Percentiles rank a stretch among this genome's conserved stretches.
phyloP scores from a whole-genome alignment of 2,888 invertebrate genomes.

The Cremastinae sp. region DNA sequence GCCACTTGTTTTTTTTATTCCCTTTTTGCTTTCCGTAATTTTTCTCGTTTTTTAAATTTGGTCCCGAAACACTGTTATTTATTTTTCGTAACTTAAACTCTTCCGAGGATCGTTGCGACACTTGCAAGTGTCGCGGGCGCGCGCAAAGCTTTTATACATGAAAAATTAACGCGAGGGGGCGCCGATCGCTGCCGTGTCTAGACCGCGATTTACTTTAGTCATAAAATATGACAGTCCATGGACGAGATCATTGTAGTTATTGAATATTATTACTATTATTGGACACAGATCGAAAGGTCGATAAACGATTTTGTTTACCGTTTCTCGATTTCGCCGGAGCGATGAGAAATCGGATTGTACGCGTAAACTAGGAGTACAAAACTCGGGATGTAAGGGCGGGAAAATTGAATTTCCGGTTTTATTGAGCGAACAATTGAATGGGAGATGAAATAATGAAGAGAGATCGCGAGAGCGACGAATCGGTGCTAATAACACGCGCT shows the following conservation, averaged over 20 bases:
- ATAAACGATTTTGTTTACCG: constrained; percentile 16
- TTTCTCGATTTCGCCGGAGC: background rate
- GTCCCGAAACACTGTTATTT: too few relatives aligned
- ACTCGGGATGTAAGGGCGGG: constrained; percentile 50
- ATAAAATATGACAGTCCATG: background rate
- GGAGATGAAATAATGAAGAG: constrained; percentile 28
- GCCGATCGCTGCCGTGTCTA: constrained; percentile 32
- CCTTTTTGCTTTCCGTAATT: constrained; percentile 12
- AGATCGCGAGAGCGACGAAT: constrained; percentile 18
- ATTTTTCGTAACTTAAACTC: too few relatives aligned
- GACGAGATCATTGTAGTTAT: too few relatives aligned
- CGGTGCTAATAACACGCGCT: constrained; percentile 15
- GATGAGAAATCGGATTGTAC: constrained; percentile 2
- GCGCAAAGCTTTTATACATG: constrained; percentile 56
- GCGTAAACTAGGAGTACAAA: constrained; percentile 65
- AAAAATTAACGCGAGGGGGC: background rate
- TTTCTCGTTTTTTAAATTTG: constrained; percentile 20
- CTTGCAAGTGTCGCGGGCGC: constrained; percentile 26
- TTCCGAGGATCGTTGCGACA: too few relatives aligned
- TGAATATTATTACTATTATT: too few relatives aligned
- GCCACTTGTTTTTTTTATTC: constrained; percentile 22
- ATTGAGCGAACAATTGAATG: constrained; percentile 20
- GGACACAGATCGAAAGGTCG: too few relatives aligned
- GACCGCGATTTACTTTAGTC: constrained; percentile 25
- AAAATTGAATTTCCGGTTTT: constrained; percentile 52